Conservation (phyloP, 2,113 vertebrate genomes). For the Orcinus orca region DNA sequence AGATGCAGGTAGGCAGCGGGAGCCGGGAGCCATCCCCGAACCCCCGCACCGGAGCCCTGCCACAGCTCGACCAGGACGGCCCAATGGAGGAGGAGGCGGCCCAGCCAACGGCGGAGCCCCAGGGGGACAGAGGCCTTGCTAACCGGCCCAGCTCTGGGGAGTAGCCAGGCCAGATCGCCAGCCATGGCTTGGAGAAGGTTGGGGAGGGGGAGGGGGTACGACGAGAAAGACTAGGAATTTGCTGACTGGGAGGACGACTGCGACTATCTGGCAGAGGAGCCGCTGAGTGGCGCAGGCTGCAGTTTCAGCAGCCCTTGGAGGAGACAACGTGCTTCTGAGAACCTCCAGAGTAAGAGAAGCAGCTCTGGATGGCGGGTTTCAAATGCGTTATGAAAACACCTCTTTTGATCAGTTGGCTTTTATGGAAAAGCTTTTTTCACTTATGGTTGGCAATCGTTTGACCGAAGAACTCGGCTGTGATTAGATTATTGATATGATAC, state of each 20-base stretch:
- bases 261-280: constrained; percentile 58
- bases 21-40: neutral
- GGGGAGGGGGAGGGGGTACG: neutral
- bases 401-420: constrained; percentile 65
- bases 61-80: constrained; percentile 53
- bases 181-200: neutral
- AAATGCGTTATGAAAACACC: constrained; percentile 68
- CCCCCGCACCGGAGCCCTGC: neutral
- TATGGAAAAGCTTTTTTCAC: constrained; percentile 68
- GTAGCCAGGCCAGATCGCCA: neutral
- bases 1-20: constrained; percentile 66
- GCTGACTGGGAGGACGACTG: constrained; percentile 69
- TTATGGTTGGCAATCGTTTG: constrained; percentile 67
- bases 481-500: constrained; percentile 56
- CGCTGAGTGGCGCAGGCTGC: constrained; percentile 36
- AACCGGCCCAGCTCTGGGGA: neutral
- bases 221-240: constrained; percentile 54
- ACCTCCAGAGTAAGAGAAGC: constrained; percentile 10
- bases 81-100: constrained; percentile 49
- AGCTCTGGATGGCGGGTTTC: constrained; percentile 59
- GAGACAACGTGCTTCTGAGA: constrained; percentile 68
- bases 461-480: constrained; percentile 71
- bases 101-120: neutral
- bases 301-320: constrained; percentile 55
- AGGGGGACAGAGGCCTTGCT: neutral